Conservation (phyloP, 2,888 invertebrate genomes). For the Patella depressa region DNA sequence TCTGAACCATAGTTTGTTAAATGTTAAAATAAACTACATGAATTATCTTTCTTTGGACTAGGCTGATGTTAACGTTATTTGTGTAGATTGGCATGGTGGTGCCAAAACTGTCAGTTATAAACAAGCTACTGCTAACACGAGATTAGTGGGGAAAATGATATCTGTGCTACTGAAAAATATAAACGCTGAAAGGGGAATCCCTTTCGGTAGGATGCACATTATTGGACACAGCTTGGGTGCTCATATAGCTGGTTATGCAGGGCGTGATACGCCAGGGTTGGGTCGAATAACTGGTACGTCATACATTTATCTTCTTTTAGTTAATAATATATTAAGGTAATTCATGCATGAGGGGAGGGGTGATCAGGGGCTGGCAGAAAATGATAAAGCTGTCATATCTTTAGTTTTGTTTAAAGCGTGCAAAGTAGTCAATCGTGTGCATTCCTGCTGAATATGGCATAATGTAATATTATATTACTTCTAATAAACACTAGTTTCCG, state of each 20-base stretch:
- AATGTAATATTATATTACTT: too few species aligned
- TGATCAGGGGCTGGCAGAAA: too few species aligned
- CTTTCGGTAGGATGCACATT: neutral
- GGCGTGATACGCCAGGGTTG: neutral
- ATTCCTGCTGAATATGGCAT: too few species aligned
- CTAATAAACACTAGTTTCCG: too few species aligned
- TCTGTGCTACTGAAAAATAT: neutral
- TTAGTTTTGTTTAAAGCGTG: too few species aligned
- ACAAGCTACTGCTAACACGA: neutral
- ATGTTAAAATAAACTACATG: too few species aligned
- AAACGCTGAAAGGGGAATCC: neutral
- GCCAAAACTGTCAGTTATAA: neutral
- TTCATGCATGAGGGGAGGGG: too few species aligned
- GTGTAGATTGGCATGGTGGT: neutral
- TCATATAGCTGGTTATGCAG: neutral
- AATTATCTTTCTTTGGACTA: neutral
- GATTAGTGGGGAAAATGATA: conserved; percentile 1
- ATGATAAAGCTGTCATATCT: too few species aligned
- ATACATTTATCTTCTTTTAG: too few species aligned
- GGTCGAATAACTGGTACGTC: neutral
- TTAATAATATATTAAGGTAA: too few species aligned
- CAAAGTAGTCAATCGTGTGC: too few species aligned
- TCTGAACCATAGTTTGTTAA: too few species aligned
- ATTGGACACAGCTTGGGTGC: conserved; percentile 1
- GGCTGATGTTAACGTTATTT: conserved; percentile 3